Evolutionary conservation across 2,113 vertebrate genomes (phyloP), one percentile per base, ranked within the genome.

Genomic region (Syngnathoides biaculeatus): DNA sequence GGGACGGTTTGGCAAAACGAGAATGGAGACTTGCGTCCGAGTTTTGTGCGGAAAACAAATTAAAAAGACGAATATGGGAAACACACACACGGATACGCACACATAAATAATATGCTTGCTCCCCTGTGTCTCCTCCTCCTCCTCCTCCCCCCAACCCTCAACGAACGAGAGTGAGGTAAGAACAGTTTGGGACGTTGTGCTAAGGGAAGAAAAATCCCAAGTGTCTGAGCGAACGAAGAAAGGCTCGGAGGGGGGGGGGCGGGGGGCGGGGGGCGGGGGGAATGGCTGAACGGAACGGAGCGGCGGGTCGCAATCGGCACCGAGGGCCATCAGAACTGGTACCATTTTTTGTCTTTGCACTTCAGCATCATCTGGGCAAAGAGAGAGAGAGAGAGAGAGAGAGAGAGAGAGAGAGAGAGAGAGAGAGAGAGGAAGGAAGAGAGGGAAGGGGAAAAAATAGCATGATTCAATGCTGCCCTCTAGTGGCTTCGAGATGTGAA

Each of bases 301-400:
- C 85, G 80, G 78, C 80, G 74, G 75, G 79, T 81, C 80, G 79
- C 52, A 68, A 75, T 74, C 35, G 62, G 75, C 83, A 86, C 75
- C 67, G 45, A 64, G 68, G 69, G 67, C 52, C 7, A 92, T 99
- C 94, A 99, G 94, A 99, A 95, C 84, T 99, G 97, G 93, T 99
- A 99, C 97, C 97, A 99, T 84, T 98, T 99, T 87, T 99, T 99
- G 89, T 99, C 97, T 92, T 99, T 99, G 92, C 94, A 98, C 91
- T 99, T 99, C 86, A 98, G 84, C 97, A 99, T 99, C 95, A 99
- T 98, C 97, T 99, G 82, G 57, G 79, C 72, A 83, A 47, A 19
- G 14, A 14, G 53, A 81, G 43, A 75, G 50, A 58, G 64, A 26
- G 3, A 26, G 15, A 50, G n/a, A 35, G 6, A 35, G 6, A 35